Evolutionary conservation across 1,140 invertebrate genomes (phyloP).

Genomic region (Atta cephalotes): DNA sequence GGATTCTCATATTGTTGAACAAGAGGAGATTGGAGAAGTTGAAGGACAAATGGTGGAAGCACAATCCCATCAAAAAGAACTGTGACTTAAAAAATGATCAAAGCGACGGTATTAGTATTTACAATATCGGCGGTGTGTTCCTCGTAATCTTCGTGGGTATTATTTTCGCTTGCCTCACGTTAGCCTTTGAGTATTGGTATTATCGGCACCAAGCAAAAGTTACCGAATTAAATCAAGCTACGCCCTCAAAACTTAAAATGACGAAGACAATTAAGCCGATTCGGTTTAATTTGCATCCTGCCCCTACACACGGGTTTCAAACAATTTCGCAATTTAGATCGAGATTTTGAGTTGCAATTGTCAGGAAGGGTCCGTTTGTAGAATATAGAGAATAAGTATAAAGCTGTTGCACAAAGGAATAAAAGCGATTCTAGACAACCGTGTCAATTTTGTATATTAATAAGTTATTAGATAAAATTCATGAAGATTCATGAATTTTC

Average conservation of each 20-base stretch:
- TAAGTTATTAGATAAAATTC: constrained; percentile 24
- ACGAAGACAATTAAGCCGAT: constrained; percentile 70
- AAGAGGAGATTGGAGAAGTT: constrained; percentile 96
- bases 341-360: constrained; percentile 71
- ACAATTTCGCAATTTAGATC: constrained; percentile 67
- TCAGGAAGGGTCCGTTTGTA: not conserved
- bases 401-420: constrained; percentile 6
- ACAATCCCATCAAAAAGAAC: constrained; percentile 91
- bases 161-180: constrained; percentile 94
- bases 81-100: constrained; percentile 97
- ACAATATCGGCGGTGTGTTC: constrained; percentile 99
- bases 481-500: constrained; percentile 31
- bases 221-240: constrained; percentile 61
- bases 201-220: constrained; percentile 89
- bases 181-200: constrained; percentile 98
- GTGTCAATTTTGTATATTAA: constrained; percentile 22
- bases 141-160: constrained; percentile 98
- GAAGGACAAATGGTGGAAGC: constrained; percentile 98
- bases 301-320: constrained; percentile 74
- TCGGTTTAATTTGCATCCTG: constrained; percentile 79
- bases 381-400: constrained; percentile 27
- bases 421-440: constrained; percentile 12
- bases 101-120: constrained; percentile 98
- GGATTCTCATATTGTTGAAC: constrained; percentile 96
- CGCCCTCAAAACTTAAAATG: constrained; percentile 60